Conservation (phyloP, 2,888 invertebrate genomes). For the Melipona beecheii region DNA sequence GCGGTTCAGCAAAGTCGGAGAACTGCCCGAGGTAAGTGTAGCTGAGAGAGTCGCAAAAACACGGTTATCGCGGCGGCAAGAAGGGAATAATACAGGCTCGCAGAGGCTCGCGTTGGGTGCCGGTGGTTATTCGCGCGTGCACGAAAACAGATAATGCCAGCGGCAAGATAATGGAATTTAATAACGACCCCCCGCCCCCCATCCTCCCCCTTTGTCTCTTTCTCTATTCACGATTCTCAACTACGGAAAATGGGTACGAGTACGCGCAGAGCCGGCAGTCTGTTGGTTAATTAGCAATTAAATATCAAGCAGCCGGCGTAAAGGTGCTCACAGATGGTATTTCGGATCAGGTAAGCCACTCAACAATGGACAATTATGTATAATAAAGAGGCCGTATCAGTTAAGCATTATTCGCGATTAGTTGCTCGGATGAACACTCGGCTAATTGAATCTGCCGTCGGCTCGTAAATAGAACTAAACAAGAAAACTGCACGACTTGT, state of each 20-base stretch:
- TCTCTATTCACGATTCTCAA: slow-evolving; percentile 38
- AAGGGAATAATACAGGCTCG: slow-evolving; percentile 37
- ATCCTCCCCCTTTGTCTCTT: slow-evolving; percentile 15
- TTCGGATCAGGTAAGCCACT: slow-evolving; percentile 66
- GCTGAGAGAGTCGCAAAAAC: slow-evolving; percentile 21
- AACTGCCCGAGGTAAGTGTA: slow-evolving; percentile 1
- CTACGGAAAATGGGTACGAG: slow-evolving; percentile 30
- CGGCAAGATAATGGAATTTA: slow-evolving; percentile 72
- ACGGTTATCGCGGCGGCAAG: slow-evolving; percentile 40
- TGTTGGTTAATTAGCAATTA: slow-evolving; percentile 79
- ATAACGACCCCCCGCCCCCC: slow-evolving; percentile 55
- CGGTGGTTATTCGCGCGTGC: slow-evolving; percentile 60
- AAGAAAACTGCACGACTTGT: background rate
- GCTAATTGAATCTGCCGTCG: slow-evolving; percentile 4
- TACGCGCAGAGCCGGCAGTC: slow-evolving; percentile 34
- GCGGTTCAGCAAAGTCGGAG: slow-evolving; percentile 1
- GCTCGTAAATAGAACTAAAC: background rate
- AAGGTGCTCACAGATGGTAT: slow-evolving; percentile 72
- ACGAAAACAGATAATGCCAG: slow-evolving; percentile 66
- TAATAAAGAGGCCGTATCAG: slow-evolving; percentile 69
- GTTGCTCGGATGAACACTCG: slow-evolving; percentile 17
- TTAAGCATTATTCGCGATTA: slow-evolving; percentile 25
- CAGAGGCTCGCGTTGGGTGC: slow-evolving; percentile 11
- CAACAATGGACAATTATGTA: slow-evolving; percentile 72
- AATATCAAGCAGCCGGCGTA: slow-evolving; percentile 76